Evolutionary conservation across 2,888 invertebrate species (phyloP), one percentile per base, ranked within the genome.

Genomic region (Bombylius discolor): DNA sequence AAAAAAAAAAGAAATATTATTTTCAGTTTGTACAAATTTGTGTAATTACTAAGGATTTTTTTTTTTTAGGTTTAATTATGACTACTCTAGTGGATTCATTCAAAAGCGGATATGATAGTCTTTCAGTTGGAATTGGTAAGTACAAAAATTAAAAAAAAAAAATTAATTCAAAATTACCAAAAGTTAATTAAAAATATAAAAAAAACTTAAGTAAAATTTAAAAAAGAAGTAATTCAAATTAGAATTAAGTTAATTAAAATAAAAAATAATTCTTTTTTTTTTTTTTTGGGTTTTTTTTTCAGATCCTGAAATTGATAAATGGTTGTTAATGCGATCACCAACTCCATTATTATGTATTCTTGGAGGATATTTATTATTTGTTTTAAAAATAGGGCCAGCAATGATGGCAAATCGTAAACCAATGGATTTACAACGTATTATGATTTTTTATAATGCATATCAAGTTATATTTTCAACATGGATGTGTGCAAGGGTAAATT

Each of bases 381-480:
- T 89, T 52, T 75, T 85, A 13, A 86, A 84, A 63, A 77, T 85
- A 50, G 89, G 89, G 1, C 89, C 89, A 3, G 78, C 81, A 45
- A 81, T 82, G 66, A 89, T 89, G 89, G 79, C 82, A 59, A 85
- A 86, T 57, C 77, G 82, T 59, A 81, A 85, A 59, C 82, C 88
- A 0, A 85, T 83, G 65, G 81, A 88, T 62, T 69, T 94, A 55
- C 85, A 89, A 66, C 78, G 79, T 49, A 68, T 85, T 0, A 80
- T 94, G 67, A 79, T 89, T 23, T 67, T 79, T 1, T 96, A 95
- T 73, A 96, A 96, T 68, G 80, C 86, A n/a, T 83, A 85, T 55
- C 94, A 95, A 80, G 92, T 95, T 6, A 49, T 87, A 13, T 85
- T 92, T 74, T 94, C 92, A 65, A 70, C 83, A 13, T 93, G 82